phyloP scores from a whole-genome alignment of 2,888 invertebrate species.

The Drosophila macrospina region DNA sequence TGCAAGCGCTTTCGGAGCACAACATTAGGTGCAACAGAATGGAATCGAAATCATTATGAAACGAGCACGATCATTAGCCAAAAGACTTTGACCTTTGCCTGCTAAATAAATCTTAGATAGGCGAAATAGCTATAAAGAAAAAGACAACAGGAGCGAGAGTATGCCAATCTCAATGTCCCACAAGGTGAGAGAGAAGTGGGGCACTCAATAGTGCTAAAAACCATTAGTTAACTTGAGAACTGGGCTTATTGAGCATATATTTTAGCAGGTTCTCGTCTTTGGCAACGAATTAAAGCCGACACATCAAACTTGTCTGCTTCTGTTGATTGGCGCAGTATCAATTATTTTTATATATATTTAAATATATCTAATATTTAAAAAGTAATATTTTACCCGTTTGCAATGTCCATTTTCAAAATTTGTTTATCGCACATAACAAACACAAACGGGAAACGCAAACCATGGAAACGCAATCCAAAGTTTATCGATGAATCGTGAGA shows the following conservation, averaged over 20 bases:
- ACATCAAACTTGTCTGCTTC: not conserved
- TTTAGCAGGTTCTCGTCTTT: not conserved
- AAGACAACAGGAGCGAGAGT: no score
- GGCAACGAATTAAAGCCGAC: not conserved
- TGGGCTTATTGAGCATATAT: not conserved
- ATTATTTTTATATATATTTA: not conserved
- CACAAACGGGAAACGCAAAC: not conserved
- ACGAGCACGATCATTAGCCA: conserved; percentile 1
- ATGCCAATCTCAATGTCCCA: no score
- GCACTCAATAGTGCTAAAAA: not conserved
- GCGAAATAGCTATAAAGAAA: conserved; percentile 3
- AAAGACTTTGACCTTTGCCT: conserved; percentile 25
- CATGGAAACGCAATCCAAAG: conserved; percentile 7
- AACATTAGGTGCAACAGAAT: conserved; percentile 1
- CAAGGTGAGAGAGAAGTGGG: no score
- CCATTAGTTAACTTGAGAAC: not conserved
- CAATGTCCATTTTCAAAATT: conserved; percentile 1
- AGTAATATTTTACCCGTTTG: not conserved
- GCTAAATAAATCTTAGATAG: conserved; percentile 7
- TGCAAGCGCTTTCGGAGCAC: conserved; percentile 5
- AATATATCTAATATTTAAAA: not conserved
- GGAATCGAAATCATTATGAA: conserved; percentile 18
- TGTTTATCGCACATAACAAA: not conserved
- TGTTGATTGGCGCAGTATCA: not conserved
- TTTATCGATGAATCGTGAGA: not conserved